phyloP scores from a whole-genome alignment of 1,140 invertebrate genomes.

The Drosophila pseudoobscura region DNA sequence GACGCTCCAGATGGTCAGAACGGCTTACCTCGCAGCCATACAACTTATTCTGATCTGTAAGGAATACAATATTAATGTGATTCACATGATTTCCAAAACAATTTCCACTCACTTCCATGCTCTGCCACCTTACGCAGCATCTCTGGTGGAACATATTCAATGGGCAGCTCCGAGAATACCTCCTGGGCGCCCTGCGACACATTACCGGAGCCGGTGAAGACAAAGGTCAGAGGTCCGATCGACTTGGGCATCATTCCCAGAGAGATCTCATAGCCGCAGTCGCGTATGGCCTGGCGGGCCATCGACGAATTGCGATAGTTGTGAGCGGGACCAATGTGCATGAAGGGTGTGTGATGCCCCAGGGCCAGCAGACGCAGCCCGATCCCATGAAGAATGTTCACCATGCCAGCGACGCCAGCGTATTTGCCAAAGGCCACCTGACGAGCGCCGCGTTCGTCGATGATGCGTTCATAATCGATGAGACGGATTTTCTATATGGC shows the following conservation, averaged over 20 bases:
- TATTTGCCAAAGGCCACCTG: conserved; percentile 99
- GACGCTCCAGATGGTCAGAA: conserved; percentile 95
- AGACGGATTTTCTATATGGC: conserved; percentile 93
- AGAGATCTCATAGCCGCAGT: conserved; percentile 99
- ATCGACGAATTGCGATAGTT: conserved; percentile 99
- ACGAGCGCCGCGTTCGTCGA: conserved; percentile 93
- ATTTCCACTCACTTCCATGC: conserved; percentile 92
- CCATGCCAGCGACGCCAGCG: conserved; percentile 98
- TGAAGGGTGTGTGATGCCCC: conserved; percentile 99
- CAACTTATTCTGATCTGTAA: conserved; percentile 93
- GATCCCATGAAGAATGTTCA: conserved; percentile 98
- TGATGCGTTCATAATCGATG: conserved; percentile 98
- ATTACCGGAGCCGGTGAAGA: conserved; percentile 97
- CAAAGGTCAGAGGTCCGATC: conserved; percentile 98
- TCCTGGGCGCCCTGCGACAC: conserved; percentile 96
- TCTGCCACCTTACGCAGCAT: conserved; percentile 97
- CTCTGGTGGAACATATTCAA: conserved; percentile 98
- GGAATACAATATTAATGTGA: not conserved
- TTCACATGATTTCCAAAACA: not conserved
- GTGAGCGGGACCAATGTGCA: conserved; percentile 99
- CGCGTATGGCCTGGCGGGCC: conserved; percentile 97
- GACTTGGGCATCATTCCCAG: conserved; percentile 99
- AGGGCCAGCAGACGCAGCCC: conserved; percentile 96
- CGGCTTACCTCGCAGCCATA: conserved; percentile 97
- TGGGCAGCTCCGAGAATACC: conserved; percentile 98